phyloP scores from a whole-genome alignment of 2,888 invertebrate species.

The Scaptomyza polygonia region DNA sequence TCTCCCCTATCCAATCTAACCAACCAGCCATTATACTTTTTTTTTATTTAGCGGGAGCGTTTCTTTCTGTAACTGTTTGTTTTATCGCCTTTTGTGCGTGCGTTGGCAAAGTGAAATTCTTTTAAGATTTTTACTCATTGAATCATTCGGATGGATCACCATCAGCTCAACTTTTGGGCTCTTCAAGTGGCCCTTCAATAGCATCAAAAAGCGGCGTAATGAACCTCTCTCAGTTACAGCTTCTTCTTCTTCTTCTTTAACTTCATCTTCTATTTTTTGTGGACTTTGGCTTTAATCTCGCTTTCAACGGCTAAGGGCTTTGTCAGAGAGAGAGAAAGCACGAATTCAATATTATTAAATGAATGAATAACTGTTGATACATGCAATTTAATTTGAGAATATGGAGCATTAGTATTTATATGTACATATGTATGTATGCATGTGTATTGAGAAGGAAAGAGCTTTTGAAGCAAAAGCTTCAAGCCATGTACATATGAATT shows the following conservation, averaged over 20 bases:
- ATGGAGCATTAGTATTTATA: not conserved
- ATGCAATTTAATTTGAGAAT: not conserved
- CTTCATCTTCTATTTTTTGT: not conserved
- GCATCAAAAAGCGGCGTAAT: not conserved
- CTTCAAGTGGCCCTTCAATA: conserved; percentile 15
- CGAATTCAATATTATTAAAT: not conserved
- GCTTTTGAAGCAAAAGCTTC: not conserved
- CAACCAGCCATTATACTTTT: no score
- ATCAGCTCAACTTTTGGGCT: conserved; percentile 12
- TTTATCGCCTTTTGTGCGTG: conserved; percentile 10
- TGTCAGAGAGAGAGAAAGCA: conserved; percentile 8
- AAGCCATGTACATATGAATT: no score
- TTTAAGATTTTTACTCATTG: conserved; percentile 63
- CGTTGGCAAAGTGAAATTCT: conserved; percentile 67
- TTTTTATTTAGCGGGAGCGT: not conserved
- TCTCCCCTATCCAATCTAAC: not conserved
- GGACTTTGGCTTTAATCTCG: conserved; percentile 4
- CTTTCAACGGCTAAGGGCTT: conserved; percentile 12
- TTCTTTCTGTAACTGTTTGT: conserved; percentile 22
- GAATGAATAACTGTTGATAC: conserved; percentile 1
- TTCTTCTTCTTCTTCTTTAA: not conserved
- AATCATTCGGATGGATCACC: conserved; percentile 19
- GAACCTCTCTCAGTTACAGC: conserved; percentile 1
- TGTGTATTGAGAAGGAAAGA: not conserved
- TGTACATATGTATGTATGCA: not conserved